phyloP scores from a whole-genome alignment of 2,113 vertebrate genomes.

The Poeciliopsis turrubarensis region DNA sequence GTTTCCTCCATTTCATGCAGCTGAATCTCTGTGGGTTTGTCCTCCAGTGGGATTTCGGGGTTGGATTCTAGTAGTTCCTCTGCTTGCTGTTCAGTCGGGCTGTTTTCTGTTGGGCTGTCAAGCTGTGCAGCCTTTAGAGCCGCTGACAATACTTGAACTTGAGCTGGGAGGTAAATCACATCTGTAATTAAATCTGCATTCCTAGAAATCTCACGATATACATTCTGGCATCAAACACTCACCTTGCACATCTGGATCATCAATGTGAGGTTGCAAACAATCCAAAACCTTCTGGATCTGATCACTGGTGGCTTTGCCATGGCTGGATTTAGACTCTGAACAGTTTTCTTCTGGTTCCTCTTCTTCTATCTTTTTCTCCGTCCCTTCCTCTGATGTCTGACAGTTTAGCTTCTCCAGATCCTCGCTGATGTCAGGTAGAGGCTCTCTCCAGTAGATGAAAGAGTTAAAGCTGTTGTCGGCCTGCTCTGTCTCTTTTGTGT shows the following conservation, averaged over 20 bases:
- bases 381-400: constrained; percentile 47
- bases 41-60: background rate
- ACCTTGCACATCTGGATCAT: constrained; percentile 90
- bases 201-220: background rate
- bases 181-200: constrained; percentile 3
- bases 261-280: constrained; percentile 85
- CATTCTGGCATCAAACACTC: constrained; percentile 3
- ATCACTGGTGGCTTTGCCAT: constrained; percentile 79
- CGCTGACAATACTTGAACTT: constrained; percentile 87
- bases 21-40: constrained; percentile 53
- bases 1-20: constrained; percentile 36
- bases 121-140: constrained; percentile 86
- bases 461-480: constrained; percentile 82
- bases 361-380: constrained; percentile 32
- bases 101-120: constrained; percentile 59
- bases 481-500: constrained; percentile 58
- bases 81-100: constrained; percentile 29
- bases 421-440: constrained; percentile 87
- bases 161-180: constrained; percentile 74
- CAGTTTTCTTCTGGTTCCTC: constrained; percentile 41
- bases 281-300: constrained; percentile 88
- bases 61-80: constrained; percentile 28
- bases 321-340: constrained; percentile 48
- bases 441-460: constrained; percentile 87
- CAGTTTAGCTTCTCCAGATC: constrained; percentile 84